Evolutionary conservation across 2,113 vertebrate species (phyloP).

Genomic region (Mola mola): DNA sequence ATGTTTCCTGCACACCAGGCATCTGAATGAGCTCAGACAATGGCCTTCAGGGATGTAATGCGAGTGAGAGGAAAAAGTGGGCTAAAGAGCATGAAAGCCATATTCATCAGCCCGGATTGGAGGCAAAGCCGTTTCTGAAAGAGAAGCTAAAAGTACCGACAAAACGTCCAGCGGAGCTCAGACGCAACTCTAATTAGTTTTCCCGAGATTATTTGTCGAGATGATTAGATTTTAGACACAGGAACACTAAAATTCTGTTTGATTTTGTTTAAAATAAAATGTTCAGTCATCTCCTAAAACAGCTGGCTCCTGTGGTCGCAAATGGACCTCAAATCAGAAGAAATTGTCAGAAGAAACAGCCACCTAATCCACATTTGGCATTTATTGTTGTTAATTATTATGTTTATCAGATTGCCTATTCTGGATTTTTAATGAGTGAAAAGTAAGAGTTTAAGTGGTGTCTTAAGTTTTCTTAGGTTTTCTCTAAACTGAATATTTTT

Average conservation of each 20-base stretch:
- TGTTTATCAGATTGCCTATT: too few relatives aligned
- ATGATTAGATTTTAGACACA: slow-evolving; percentile 5
- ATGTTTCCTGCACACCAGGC: slow-evolving; percentile 38
- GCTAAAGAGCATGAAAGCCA: slow-evolving; percentile 23
- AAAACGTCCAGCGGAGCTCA: neutral
- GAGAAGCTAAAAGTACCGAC: slow-evolving; percentile 4
- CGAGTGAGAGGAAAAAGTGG: slow-evolving; percentile 1
- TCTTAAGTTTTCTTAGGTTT: too few relatives aligned
- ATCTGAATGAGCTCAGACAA: slow-evolving; percentile 40
- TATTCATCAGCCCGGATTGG: slow-evolving; percentile 30
- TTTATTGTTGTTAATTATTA: too few relatives aligned
- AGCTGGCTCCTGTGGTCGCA: neutral
- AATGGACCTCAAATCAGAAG: neutral
- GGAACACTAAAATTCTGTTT: neutral
- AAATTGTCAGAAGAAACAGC: neutral
- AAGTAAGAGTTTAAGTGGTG: too few relatives aligned
- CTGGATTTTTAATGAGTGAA: too few relatives aligned
- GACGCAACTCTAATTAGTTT: slow-evolving; percentile 13
- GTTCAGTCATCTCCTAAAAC: neutral
- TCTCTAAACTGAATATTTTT: too few relatives aligned
- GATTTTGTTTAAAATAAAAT: too few relatives aligned
- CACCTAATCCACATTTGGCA: neutral
- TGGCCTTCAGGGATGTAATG: slow-evolving; percentile 38
- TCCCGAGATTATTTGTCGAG: slow-evolving; percentile 1
- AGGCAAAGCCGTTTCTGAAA: slow-evolving; percentile 24